These are phyloP conservation scores for Ahaetulla prasina DNA, from an alignment of 2,113 vertebrate genomes.

Conservation along the genomic window DNA sequence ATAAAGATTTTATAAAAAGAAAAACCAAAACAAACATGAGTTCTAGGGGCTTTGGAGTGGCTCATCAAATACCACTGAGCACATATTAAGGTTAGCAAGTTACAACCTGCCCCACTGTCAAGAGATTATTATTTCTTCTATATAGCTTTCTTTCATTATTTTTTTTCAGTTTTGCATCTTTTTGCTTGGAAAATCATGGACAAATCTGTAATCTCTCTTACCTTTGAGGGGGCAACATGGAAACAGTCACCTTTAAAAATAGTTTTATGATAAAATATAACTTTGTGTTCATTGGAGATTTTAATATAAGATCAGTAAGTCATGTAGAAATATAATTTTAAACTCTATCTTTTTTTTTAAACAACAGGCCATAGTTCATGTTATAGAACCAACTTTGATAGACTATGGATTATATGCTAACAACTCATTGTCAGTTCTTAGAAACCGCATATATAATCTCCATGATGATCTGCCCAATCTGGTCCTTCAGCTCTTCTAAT, in stretches of 20 bases:
- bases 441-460: neutral
- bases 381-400: neutral
- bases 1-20: neutral
- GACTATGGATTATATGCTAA: neutral
- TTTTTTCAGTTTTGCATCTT: neutral
- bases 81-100: neutral
- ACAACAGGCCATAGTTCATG: neutral
- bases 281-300: neutral
- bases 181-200: neutral
- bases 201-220: neutral
- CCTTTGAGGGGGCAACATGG: neutral
- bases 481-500: neutral
- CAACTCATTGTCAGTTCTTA: neutral
- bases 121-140: neutral
- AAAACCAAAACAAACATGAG: neutral
- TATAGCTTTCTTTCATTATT: neutral
- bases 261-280: neutral
- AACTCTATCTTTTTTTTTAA: neutral
- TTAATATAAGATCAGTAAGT: neutral
- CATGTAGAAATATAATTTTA: neutral
- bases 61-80: neutral
- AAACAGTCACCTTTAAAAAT: neutral
- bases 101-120: neutral
- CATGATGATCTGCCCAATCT: neutral
- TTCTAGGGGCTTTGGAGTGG: neutral